Conservation (phyloP, 2,888 invertebrate species). For the Rhynchonema sp. region DNA sequence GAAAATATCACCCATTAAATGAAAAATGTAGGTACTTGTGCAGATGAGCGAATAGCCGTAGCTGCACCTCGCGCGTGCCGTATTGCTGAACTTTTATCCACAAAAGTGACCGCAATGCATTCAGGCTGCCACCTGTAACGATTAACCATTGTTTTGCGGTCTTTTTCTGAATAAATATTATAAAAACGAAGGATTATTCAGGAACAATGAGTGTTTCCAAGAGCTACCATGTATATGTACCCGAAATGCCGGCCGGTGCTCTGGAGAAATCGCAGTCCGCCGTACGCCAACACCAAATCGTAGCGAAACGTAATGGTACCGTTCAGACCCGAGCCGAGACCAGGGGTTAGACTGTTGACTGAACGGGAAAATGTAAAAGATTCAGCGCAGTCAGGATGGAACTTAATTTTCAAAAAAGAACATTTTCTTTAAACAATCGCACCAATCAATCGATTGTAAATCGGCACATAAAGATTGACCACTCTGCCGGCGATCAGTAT, state of each 20-base stretch:
- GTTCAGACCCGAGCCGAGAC: neutral
- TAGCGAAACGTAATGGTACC: slow-evolving; percentile 45
- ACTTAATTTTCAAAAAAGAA: neutral
- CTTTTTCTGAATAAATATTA: neutral
- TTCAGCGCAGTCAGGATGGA: too few relatives aligned
- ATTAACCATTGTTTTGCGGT: neutral
- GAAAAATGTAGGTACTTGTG: slow-evolving; percentile 44
- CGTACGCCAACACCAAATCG: slow-evolving; percentile 67
- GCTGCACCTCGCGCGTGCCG: slow-evolving; percentile 70
- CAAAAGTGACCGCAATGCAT: slow-evolving; percentile 65
- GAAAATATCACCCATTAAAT: too few relatives aligned
- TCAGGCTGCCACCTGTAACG: slow-evolving; percentile 58
- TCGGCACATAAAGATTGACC: slow-evolving; percentile 69
- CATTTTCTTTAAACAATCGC: slow-evolving; percentile 12
- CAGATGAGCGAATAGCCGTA: slow-evolving; percentile 64
- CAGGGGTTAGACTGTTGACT: slow-evolving; percentile 7
- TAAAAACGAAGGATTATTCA: neutral
- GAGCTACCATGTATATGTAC: too few relatives aligned
- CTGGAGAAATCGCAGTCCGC: slow-evolving; percentile 68
- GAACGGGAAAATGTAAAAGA: neutral
- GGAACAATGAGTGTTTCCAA: neutral
- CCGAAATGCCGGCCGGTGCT: slow-evolving; percentile 59
- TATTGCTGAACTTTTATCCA: slow-evolving; percentile 90
- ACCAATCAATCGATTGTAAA: slow-evolving; percentile 61
- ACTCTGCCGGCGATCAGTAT: slow-evolving; percentile 57